phyloP scores from a whole-genome alignment of 2,888 invertebrate species.

The Oxystoma pomonae region DNA sequence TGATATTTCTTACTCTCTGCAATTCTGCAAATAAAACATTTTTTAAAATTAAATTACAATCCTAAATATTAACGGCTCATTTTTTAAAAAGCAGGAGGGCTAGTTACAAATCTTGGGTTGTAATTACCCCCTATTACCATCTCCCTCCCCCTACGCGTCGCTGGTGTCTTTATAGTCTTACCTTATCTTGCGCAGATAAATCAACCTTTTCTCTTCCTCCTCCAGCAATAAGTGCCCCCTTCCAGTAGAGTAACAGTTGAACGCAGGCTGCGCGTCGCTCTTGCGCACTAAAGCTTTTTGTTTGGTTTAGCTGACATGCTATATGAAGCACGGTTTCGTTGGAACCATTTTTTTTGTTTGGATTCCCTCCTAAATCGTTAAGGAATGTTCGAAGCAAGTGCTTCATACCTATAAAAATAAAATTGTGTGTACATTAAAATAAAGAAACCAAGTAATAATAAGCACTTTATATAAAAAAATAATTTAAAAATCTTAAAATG shows the following conservation, averaged over 20 bases:
- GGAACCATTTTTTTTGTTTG: conserved; percentile 61
- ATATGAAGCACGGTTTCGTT: conserved; percentile 62
- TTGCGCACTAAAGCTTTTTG: conserved; percentile 52
- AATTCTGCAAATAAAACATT: too few relatives aligned
- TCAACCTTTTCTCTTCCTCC: conserved; percentile 57
- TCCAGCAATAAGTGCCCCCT: conserved; percentile 51
- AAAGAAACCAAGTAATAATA: too few relatives aligned
- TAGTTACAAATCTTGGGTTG: too few relatives aligned
- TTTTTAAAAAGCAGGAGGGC: too few relatives aligned
- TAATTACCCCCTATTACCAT: too few relatives aligned
- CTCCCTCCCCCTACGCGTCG: too few relatives aligned
- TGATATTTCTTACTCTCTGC: too few relatives aligned
- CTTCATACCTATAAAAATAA: conserved; percentile 47
- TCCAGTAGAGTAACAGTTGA: conserved; percentile 59
- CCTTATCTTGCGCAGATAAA: conserved; percentile 57
- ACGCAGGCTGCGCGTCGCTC: conserved; percentile 59
- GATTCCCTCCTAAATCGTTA: conserved; percentile 61
- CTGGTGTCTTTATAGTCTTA: too few relatives aligned
- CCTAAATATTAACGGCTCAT: too few relatives aligned
- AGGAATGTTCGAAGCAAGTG: conserved; percentile 60
- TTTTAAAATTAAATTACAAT: too few relatives aligned
- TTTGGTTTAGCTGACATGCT: conserved; percentile 53
- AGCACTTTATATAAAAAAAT: too few relatives aligned
- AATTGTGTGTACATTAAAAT: background rate
- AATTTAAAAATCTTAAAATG: too few relatives aligned